These are phyloP conservation scores for Arctocebus calabarensis DNA, from an alignment of 2,797 vertebrate genomes.

Conservation along the genomic window DNA sequence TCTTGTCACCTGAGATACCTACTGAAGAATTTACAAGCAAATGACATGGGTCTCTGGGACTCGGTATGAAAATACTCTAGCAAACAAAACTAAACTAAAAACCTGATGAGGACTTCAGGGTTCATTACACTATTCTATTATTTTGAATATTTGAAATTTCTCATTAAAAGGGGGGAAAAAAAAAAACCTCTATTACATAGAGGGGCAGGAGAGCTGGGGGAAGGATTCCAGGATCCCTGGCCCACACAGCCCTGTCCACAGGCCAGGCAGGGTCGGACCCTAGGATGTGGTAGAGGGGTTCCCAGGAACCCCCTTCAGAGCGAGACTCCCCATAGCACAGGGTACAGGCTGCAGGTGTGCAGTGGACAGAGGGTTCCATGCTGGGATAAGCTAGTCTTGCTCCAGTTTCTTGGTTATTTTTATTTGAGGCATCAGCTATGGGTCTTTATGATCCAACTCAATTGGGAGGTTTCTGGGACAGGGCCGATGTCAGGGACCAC, in stretches of 20 bases:
- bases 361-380: neutral
- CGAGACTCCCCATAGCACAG: neutral
- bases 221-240: neutral
- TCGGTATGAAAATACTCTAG: neutral
- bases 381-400: neutral
- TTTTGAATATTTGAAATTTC: neutral
- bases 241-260: neutral
- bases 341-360: neutral
- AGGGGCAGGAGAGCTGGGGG: no score
- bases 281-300: neutral
- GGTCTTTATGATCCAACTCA: constrained; percentile 30
- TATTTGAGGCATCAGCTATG: constrained; percentile 24
- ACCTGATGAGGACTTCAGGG: neutral
- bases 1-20: neutral
- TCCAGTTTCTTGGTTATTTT: constrained; percentile 64
- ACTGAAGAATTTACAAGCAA: neutral
- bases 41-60: neutral
- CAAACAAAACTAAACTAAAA: neutral
- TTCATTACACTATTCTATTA: neutral
- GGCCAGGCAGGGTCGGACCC: neutral
- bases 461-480: constrained; percentile 42
- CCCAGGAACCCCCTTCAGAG: neutral
- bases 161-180: neutral
- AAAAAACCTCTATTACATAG: neutral
- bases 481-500: neutral